Conservation (phyloP, 1,140 invertebrate species). For the Drosophila obscura region DNA sequence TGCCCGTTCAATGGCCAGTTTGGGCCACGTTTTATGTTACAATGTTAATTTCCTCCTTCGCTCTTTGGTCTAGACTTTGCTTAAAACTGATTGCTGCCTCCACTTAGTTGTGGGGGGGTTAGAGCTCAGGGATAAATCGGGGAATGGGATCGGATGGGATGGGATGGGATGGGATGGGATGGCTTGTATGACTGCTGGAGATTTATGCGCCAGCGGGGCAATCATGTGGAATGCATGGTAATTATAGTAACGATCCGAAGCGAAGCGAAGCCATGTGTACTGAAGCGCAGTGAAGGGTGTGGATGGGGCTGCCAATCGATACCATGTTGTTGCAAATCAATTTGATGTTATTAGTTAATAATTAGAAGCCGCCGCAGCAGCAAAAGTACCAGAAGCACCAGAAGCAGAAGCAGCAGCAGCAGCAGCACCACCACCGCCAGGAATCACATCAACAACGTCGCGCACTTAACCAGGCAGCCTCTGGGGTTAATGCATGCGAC, state of each 20-base stretch:
- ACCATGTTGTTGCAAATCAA: slow-evolving; percentile 78
- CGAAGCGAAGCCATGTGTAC: slow-evolving; percentile 35
- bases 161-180: background rate
- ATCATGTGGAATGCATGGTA: slow-evolving; percentile 82
- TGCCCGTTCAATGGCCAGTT: slow-evolving; percentile 78
- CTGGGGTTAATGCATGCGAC: slow-evolving; percentile 79
- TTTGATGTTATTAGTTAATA: slow-evolving; percentile 83
- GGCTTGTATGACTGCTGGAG: slow-evolving; percentile 45
- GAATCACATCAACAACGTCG: slow-evolving; percentile 44
- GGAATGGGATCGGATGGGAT: background rate
- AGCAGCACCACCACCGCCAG: slow-evolving; percentile 6
- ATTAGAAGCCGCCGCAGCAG: slow-evolving; percentile 61
- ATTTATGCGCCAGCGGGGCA: slow-evolving; percentile 71
- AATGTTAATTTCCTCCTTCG: slow-evolving; percentile 74
- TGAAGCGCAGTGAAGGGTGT: slow-evolving; percentile 16
- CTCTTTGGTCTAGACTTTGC: slow-evolving; percentile 62
- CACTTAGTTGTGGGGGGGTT: slow-evolving; percentile 27
- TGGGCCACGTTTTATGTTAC: slow-evolving; percentile 74
- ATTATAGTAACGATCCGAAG: slow-evolving; percentile 61
- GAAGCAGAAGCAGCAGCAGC: background rate
- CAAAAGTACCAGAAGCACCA: background rate
- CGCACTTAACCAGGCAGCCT: slow-evolving; percentile 71
- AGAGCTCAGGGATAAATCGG: background rate
- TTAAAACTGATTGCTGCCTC: slow-evolving; percentile 66
- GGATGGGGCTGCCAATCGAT: slow-evolving; percentile 18